Conservation (phyloP, 2,888 invertebrate species). For the Ichneumoninae sp. region DNA sequence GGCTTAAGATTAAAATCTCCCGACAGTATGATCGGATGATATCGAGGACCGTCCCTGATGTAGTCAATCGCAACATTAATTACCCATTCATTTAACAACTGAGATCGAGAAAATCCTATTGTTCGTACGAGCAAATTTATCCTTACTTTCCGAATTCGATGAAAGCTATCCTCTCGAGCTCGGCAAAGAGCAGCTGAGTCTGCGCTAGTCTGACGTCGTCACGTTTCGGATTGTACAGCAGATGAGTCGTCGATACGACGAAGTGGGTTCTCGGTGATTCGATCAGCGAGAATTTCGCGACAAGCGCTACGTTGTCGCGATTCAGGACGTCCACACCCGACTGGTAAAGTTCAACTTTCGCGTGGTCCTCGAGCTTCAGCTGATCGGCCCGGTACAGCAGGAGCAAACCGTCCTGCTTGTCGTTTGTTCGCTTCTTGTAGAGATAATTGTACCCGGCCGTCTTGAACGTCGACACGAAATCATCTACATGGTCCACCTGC, state of each 20-base stretch:
- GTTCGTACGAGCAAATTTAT: conserved; percentile 37
- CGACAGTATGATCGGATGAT: conserved; percentile 93
- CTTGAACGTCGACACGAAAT: conserved; percentile 86
- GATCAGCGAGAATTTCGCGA: conserved; percentile 89
- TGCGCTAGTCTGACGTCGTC: conserved; percentile 96
- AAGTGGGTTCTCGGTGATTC: conserved; percentile 85
- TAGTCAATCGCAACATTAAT: conserved; percentile 67
- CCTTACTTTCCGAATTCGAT: conserved; percentile 80
- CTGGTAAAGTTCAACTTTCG: conserved; percentile 89
- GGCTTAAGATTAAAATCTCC: conserved; percentile 97
- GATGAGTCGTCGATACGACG: conserved; percentile 96
- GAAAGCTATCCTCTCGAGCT: conserved; percentile 92
- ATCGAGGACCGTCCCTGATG: conserved; percentile 82
- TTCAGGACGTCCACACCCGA: conserved; percentile 89
- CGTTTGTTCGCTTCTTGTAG: conserved; percentile 93
- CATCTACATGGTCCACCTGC: conserved; percentile 89
- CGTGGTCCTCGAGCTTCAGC: conserved; percentile 88
- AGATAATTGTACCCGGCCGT: conserved; percentile 89
- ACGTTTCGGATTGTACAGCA: conserved; percentile 95
- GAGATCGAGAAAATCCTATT: background rate
- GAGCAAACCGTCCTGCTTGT: conserved; percentile 95
- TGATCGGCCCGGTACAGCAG: conserved; percentile 90
- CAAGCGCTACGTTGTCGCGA: conserved; percentile 94
- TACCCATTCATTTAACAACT: conserved; percentile 70
- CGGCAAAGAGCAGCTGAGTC: conserved; percentile 92